Percentiles rank a stretch among this genome's conserved stretches.
Conservation (phyloP, 1,140 invertebrate species). For the Calliphora vicina region DNA sequence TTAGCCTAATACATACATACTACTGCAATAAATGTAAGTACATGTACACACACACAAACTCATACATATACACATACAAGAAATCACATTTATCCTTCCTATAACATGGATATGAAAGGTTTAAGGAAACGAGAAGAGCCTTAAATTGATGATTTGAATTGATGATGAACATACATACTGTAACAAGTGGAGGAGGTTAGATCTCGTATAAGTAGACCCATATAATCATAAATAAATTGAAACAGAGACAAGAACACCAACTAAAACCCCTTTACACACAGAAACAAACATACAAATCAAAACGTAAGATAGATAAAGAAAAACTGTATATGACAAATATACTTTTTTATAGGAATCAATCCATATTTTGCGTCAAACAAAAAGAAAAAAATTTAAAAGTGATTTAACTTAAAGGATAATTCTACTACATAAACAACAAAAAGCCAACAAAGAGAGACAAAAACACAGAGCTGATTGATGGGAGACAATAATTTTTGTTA, state of each 20-base stretch:
- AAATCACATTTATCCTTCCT: neutral
- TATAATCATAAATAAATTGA: neutral
- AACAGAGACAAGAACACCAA: neutral
- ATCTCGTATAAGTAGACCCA: neutral
- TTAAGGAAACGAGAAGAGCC: neutral
- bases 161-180: neutral
- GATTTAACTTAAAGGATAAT: neutral
- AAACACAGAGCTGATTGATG: conserved; percentile 13
- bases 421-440: neutral
- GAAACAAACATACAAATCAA: neutral
- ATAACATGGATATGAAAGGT: neutral
- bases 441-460: neutral
- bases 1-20: neutral
- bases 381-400: neutral
- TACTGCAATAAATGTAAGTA: neutral
- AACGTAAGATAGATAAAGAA: neutral
- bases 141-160: conserved; percentile 1
- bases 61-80: neutral
- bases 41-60: neutral
- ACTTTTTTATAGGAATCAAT: neutral
- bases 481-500: conserved; percentile 26
- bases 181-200: neutral
- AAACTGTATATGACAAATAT: neutral
- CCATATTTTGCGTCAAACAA: neutral
- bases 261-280: neutral